Percentiles rank a stretch among this genome's conserved stretches.
phyloP scores from a whole-genome alignment of 1,140 invertebrate genomes.

The Trichonephila clavata region DNA sequence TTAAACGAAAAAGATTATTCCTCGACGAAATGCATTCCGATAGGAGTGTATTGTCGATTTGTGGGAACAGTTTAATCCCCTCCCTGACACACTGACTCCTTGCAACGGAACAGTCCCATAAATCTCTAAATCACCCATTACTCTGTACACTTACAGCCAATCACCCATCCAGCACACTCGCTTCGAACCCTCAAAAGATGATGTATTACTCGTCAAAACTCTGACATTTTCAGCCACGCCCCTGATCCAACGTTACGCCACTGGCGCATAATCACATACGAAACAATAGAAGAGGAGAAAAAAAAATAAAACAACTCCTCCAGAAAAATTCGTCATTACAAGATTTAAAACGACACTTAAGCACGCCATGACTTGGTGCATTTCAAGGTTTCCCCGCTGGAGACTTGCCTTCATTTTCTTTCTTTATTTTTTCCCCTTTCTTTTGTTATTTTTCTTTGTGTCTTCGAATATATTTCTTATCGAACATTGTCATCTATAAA shows the following conservation, averaged over 20 bases:
- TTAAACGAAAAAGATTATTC: no score
- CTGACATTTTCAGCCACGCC: conserved; percentile 23
- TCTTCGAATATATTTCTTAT: neutral
- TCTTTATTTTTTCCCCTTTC: neutral
- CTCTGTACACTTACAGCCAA: neutral
- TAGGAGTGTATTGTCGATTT: no score
- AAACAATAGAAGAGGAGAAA: neutral
- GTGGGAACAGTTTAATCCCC: neutral
- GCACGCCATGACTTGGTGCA: neutral
- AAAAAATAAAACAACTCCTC: neutral
- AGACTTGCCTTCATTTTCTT: neutral
- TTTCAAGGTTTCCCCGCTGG: conserved; percentile 7
- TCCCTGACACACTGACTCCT: neutral
- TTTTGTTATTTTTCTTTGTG: neutral
- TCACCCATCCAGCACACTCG: neutral
- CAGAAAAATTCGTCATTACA: neutral
- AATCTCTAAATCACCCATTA: conserved; percentile 10
- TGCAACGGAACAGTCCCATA: neutral
- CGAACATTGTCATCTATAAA: neutral
- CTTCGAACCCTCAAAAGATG: conserved; percentile 28
- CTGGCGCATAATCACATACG: conserved; percentile 31
- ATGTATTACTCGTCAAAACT: conserved; percentile 45
- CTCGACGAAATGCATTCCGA: no score
- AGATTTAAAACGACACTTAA: conserved; percentile 38
- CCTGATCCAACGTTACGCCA: conserved; percentile 18